These are phyloP conservation scores for Chironomus striatipennis DNA, from an alignment of 1,140 invertebrate species.

Conservation along the genomic window DNA sequence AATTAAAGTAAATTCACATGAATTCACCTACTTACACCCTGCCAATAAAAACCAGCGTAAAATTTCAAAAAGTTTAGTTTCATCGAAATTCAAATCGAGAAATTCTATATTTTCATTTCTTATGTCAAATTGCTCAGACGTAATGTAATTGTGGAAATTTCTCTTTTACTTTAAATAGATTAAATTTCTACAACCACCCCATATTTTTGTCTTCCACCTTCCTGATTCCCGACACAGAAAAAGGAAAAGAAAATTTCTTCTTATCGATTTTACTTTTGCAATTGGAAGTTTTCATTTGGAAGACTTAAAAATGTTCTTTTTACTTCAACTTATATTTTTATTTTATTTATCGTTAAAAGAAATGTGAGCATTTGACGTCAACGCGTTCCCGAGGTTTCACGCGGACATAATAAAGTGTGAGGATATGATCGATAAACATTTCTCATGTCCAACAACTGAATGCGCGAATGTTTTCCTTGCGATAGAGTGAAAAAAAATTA, in stretches of 20 bases:
- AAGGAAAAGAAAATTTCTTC: background rate
- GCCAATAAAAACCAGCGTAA: no score
- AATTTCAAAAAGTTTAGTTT: background rate
- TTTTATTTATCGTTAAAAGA: background rate
- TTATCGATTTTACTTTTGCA: conserved; percentile 12
- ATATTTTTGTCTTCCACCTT: no score
- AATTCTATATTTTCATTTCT: conserved; percentile 12
- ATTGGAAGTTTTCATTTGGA: conserved; percentile 19
- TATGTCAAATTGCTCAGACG: conserved; percentile 10
- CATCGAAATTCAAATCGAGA: conserved; percentile 2
- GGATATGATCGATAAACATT: background rate
- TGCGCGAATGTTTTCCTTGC: background rate
- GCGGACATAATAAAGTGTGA: background rate
- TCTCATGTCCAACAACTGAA: background rate
- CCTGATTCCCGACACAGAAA: background rate
- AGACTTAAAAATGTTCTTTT: conserved; percentile 21
- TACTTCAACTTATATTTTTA: no score
- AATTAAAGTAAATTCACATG: no score
- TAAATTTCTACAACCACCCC: conserved; percentile 1
- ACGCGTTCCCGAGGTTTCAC: background rate
- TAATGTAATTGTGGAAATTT: conserved; percentile 19
- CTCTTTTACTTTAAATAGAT: background rate
- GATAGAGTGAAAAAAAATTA: background rate
- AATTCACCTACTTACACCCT: no score
- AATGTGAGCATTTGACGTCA: conserved; percentile 16